Percentiles rank a stretch among this genome's conserved stretches.
phyloP scores from a whole-genome alignment of 2,797 vertebrate species.

The Mormyrops attenuatus region DNA sequence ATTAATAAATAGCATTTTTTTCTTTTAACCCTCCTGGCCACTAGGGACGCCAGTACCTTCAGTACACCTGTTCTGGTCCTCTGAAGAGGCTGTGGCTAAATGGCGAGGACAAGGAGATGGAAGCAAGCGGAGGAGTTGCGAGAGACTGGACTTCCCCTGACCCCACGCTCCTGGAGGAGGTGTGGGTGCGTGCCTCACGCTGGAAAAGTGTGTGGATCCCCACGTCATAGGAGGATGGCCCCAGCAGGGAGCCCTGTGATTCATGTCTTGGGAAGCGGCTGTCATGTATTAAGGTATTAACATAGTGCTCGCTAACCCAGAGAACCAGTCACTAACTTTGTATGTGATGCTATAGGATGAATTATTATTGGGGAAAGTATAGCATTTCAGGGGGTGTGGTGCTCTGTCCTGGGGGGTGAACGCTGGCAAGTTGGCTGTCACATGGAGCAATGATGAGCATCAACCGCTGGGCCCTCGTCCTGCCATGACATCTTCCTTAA shows the following conservation, averaged over 20 bases:
- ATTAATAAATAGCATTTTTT: background rate
- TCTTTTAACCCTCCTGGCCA: background rate
- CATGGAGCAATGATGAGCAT: background rate
- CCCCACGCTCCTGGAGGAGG: slow-evolving; percentile 53
- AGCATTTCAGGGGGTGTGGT: background rate
- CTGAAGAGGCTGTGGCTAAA: slow-evolving; percentile 58
- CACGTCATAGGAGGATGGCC: slow-evolving; percentile 46
- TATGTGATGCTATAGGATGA: background rate
- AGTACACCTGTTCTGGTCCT: slow-evolving; percentile 56
- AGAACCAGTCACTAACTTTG: background rate
- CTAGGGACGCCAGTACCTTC: slow-evolving; percentile 69
- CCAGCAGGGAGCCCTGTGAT: background rate
- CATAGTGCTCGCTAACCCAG: background rate
- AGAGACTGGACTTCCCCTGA: slow-evolving; percentile 45
- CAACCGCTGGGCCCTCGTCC: background rate
- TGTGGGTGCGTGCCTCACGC: slow-evolving; percentile 61
- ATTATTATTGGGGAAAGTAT: background rate
- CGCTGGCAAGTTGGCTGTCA: background rate
- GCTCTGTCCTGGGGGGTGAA: background rate
- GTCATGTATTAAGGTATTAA: background rate
- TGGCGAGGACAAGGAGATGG: slow-evolving; percentile 35
- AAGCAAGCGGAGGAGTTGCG: background rate
- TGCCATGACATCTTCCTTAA: background rate
- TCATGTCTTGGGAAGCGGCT: background rate
- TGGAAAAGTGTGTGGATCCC: slow-evolving; percentile 75